These are phyloP conservation scores for Steinernema carpocapsae DNA, from an alignment of 2,888 invertebrate species.

Conservation along the genomic window DNA sequence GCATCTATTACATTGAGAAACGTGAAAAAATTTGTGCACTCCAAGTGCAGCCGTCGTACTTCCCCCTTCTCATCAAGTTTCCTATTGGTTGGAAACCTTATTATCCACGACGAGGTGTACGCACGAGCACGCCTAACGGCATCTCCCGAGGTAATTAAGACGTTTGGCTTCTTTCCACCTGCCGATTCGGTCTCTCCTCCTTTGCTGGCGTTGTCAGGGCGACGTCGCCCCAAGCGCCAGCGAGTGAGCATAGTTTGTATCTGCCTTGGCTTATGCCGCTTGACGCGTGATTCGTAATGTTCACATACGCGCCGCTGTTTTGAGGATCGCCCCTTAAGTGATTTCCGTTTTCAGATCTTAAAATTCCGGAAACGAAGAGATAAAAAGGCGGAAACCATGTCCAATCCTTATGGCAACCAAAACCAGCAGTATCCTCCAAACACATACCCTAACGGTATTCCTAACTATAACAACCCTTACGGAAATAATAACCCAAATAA, in stretches of 20 bases:
- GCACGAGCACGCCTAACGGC: constrained; percentile 9
- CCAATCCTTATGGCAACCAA: neutral
- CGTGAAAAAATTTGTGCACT: too few species aligned
- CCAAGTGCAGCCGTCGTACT: too few species aligned
- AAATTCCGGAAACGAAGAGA: neutral
- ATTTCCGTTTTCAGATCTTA: neutral
- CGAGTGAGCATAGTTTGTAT: neutral
- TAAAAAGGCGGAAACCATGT: neutral
- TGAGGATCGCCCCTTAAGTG: neutral
- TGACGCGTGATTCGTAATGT: neutral
- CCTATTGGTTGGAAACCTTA: neutral
- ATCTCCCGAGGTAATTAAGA: constrained; percentile 7
- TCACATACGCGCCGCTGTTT: neutral
- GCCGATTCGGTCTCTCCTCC: neutral
- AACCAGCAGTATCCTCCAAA: neutral
- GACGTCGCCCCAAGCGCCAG: neutral
- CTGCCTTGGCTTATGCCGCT: neutral
- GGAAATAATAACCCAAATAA: neutral
- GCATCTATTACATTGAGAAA: too few species aligned
- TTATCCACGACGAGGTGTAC: neutral
- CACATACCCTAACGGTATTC: neutral
- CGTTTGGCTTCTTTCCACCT: constrained; percentile 24
- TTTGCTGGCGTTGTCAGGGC: neutral
- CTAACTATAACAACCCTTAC: neutral
- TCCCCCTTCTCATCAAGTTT: neutral